Evolutionary conservation across 2,113 vertebrate species (phyloP).

Genomic region (Pygoscelis adeliae): DNA sequence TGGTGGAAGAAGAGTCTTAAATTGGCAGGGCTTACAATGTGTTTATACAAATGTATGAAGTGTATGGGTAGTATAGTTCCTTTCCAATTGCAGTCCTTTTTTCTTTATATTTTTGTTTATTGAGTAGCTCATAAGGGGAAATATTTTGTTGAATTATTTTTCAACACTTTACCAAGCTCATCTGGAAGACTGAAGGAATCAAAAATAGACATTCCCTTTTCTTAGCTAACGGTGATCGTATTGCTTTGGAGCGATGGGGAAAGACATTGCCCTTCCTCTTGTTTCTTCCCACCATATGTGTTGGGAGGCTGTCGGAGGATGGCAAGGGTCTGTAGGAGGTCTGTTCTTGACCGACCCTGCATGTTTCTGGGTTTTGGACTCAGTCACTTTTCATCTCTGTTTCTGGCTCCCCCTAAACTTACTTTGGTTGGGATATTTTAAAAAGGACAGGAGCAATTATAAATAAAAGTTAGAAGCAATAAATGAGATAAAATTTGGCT

Average conservation of each 20-base stretch:
- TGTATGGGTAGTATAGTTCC: neutral
- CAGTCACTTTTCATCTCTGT: neutral
- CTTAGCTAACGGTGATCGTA: accelerated
- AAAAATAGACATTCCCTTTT: neutral
- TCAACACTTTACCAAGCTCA: neutral
- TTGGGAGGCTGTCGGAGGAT: neutral
- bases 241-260: neutral
- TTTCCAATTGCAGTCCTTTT: neutral
- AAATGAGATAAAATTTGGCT: neutral
- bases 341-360: neutral
- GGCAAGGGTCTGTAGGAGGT: neutral
- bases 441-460: neutral
- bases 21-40: conserved; percentile 33
- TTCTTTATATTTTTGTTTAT: neutral
- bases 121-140: neutral
- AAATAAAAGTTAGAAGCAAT: neutral
- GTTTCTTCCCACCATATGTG: neutral
- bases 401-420: neutral
- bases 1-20: conserved; percentile 57
- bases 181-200: neutral
- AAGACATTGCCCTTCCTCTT: neutral
- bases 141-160: neutral
- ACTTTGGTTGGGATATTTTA: neutral
- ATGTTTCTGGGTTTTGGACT: neutral
- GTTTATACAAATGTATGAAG: conserved; percentile 23